These are phyloP conservation scores for Eupsilia transversa DNA, from an alignment of 2,888 invertebrate genomes.

Conservation along the genomic window DNA sequence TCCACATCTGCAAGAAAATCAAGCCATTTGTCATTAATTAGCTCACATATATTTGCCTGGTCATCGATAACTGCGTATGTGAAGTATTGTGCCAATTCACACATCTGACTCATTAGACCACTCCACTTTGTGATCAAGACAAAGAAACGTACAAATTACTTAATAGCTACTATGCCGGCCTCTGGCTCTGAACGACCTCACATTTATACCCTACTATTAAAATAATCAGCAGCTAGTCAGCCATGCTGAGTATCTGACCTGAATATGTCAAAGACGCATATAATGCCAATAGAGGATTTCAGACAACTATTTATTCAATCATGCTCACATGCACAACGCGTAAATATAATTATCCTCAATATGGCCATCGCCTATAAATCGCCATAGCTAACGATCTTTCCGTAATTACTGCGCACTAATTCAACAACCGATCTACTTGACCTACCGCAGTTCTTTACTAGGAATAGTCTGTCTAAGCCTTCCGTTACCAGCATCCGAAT, in stretches of 20 bases:
- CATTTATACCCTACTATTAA: constrained; percentile 26
- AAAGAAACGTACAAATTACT: constrained; percentile 49
- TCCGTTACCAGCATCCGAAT: too few relatives aligned
- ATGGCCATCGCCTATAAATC: constrained; percentile 5
- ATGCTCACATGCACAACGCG: not conserved
- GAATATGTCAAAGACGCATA: constrained; percentile 43
- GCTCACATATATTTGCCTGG: constrained; percentile 14
- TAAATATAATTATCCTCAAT: constrained; percentile 3
- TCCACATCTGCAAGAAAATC: constrained; percentile 6
- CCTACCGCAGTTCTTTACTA: not conserved
- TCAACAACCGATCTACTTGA: not conserved
- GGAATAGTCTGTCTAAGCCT: not conserved
- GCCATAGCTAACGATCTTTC: constrained; percentile 6
- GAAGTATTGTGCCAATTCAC: constrained; percentile 31
- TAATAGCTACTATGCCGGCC: constrained; percentile 8
- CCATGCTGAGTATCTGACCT: constrained; percentile 36
- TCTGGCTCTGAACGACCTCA: constrained; percentile 42
- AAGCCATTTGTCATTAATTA: constrained; percentile 27
- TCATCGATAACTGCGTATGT: constrained; percentile 28
- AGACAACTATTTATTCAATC: not conserved
- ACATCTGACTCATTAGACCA: constrained; percentile 44
- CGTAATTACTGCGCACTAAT: constrained; percentile 6
- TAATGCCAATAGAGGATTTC: constrained; percentile 15
- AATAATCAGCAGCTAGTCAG: constrained; percentile 37
- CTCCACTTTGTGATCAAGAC: constrained; percentile 37